Percentiles rank a stretch among this genome's conserved stretches.
Conservation (phyloP, 2,113 vertebrate species). For the Stercorarius parasiticus region DNA sequence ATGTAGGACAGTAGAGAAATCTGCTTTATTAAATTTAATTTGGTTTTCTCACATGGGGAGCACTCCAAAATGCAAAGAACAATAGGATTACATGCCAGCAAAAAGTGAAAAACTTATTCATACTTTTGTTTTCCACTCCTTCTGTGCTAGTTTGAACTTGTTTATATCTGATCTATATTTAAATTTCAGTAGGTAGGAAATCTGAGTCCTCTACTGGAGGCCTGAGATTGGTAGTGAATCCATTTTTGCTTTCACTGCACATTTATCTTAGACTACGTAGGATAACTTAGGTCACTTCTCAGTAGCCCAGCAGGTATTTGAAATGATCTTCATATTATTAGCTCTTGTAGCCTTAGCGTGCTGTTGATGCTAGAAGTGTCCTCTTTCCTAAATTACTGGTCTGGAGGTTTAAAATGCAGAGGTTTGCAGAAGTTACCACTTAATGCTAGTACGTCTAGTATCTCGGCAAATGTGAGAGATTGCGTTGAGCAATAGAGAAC, state of each 20-base stretch:
- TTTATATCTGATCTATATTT: background rate
- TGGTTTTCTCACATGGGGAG: background rate
- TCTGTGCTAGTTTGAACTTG: background rate
- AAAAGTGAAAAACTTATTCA: background rate
- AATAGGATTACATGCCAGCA: background rate
- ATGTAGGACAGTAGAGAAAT: background rate
- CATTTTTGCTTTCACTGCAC: background rate
- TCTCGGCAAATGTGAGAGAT: background rate
- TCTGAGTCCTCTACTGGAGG: background rate
- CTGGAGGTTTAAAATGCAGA: background rate
- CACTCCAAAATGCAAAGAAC: background rate
- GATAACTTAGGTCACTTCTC: background rate
- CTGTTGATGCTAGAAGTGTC: background rate
- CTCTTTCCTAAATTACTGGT: background rate
- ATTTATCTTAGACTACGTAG: background rate
- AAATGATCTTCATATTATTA: background rate
- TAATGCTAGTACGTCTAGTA: background rate
- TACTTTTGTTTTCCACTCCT: background rate
- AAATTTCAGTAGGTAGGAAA: background rate
- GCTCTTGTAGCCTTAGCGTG: background rate
- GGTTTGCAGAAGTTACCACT: background rate
- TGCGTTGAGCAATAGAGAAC: accelerated
- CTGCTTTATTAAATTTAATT: background rate
- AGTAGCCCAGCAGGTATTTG: background rate
- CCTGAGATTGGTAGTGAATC: background rate